These are phyloP conservation scores for Pteropus alecto DNA, from an alignment of 2,113 vertebrate genomes.

Conservation along the genomic window DNA sequence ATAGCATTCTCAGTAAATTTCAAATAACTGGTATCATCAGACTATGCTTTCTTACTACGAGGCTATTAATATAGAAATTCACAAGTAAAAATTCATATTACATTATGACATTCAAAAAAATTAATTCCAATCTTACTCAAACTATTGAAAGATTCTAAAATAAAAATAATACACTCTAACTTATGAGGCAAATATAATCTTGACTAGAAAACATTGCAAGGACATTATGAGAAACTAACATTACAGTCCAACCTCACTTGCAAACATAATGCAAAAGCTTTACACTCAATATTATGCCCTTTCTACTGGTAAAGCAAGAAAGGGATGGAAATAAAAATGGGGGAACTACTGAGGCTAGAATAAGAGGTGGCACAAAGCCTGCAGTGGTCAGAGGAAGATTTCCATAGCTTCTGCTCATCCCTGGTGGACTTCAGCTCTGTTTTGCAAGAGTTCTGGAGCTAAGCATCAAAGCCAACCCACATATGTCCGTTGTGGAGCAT, in stretches of 20 bases:
- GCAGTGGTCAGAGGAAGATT: background rate
- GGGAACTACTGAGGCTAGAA: background rate
- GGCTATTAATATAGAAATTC: background rate
- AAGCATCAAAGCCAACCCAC: background rate
- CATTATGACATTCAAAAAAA: background rate
- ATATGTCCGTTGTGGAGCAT: background rate
- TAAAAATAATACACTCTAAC: background rate
- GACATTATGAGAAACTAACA: background rate
- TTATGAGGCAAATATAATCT: background rate
- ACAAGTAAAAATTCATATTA: background rate
- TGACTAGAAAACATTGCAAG: background rate
- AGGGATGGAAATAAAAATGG: background rate
- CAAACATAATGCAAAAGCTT: background rate
- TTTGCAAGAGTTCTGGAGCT: background rate
- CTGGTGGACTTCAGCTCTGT: background rate
- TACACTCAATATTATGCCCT: background rate
- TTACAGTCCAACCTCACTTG: background rate
- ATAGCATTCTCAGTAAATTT: background rate
- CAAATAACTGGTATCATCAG: background rate
- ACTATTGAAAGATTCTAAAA: background rate
- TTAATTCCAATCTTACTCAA: background rate
- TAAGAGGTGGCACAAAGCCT: background rate
- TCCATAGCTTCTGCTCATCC: background rate
- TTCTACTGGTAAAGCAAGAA: background rate
- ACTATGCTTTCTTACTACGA: background rate